Evolutionary conservation across 2,888 invertebrate genomes (phyloP), one percentile per base, ranked within the genome.

Genomic region (Zygothrica quintamaculata): DNA sequence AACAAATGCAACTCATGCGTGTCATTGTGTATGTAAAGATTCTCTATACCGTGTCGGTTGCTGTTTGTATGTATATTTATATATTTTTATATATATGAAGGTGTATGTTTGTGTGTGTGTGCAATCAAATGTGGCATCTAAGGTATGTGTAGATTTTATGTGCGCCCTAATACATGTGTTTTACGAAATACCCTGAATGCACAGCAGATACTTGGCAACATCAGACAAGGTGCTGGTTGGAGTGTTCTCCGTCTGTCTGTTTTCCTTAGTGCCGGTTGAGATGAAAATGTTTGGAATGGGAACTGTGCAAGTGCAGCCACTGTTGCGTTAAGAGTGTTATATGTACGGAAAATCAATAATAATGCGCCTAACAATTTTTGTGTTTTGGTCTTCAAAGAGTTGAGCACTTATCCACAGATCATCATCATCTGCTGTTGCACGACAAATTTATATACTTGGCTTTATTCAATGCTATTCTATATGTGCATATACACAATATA

Each of bases 291-390:
- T n/a, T n/a, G n/a, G n/a, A n/a, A n/a, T n/a, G n/a, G n/a, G n/a
- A n/a, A n/a, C n/a, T n/a, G n/a, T 51, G 60, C 60, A 47, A 29
- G 39, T 55, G 66, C 47, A 48, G 25, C 13, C 34, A 8, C 36
- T 44, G 39, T 42, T 66, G 69, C 46, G 42, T 47, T 25, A 48
- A 74, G 74, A 68, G 65, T n/a, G n/a, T n/a, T n/a, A 57, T 65
- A 84, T 76, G 73, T 75, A 77, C 80, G 89, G 88, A 88, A 88
- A 88, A 88, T 88, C 89, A 89, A 89, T 88, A 89, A 79, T 79
- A 80, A 86, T 77, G 76, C 74, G 77, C 58, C 75, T 74, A 47
- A 37, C 31, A 34, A 25, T 22, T 34, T 51, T 34, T 55, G 13
- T 64, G 42, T 55, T 62, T 48, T 57, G 37, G n/a, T 36, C 8